Conservation (phyloP, 2,113 vertebrate genomes). For the Prionailurus bengalensis region DNA sequence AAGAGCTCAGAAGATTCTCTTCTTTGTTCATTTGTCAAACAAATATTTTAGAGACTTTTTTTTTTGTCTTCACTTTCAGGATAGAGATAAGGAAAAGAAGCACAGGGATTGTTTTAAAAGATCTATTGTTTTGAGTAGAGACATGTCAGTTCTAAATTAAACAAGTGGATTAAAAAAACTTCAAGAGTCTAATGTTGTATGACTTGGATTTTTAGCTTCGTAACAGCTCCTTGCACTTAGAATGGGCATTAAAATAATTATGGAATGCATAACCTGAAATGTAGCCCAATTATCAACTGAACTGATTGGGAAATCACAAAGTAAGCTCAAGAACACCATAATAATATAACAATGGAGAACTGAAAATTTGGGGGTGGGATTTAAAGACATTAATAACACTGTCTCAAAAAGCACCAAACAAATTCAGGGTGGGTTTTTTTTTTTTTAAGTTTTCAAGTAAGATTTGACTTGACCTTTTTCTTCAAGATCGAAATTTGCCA, state of each 20-base stretch:
- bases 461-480: conserved; percentile 47
- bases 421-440: conserved; percentile 11
- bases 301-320: not conserved
- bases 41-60: conserved; percentile 47
- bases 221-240: not conserved
- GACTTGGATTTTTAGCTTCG: not conserved
- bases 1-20: not conserved
- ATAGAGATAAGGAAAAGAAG: not conserved
- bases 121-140: conserved; percentile 35
- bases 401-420: conserved; percentile 32
- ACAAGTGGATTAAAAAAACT: not conserved
- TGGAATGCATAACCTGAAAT: not conserved
- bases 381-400: conserved; percentile 48
- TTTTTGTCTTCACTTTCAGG: not conserved
- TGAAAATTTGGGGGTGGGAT: not conserved
- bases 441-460: conserved; percentile 54
- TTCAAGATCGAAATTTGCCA: conserved; percentile 66
- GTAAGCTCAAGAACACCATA: not conserved
- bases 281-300: not conserved
- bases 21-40: conserved; percentile 40
- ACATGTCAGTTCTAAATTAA: conserved; percentile 51
- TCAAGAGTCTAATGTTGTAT: not conserved
- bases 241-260: conserved; percentile 32
- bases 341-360: not conserved
- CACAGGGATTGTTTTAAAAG: conserved; percentile 22